Base-by-base conservation (phyloP, 2,797 vertebrate genomes). In the Oreortyx pictus region DNA sequence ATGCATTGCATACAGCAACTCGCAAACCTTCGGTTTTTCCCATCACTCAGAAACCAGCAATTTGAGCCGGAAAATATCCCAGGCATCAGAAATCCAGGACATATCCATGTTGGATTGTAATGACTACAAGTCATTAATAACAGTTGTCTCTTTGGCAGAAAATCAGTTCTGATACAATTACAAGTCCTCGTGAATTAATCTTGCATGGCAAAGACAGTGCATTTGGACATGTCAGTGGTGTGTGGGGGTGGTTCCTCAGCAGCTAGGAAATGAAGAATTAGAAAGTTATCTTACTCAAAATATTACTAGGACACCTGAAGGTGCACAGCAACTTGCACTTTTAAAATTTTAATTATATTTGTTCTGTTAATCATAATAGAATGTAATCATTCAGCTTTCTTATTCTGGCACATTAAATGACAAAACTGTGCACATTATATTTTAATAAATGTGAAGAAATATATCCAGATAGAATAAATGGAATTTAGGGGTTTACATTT, bases 401-500 rank as follows among this genome's bases (percentile, higher is more conserved):
- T 62, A 70, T 74, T 39, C 29, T 67, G 72, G 43, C 20, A 71
- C 13, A 8, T 80, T 54, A 86, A 76, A 20, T 56, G 50, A 82
- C 19, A 75, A 88, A 92, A 66, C 11, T 68, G 31, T 4, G 4
- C 59, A 70, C 22, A 2, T 4, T 8, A 73, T 64, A 9, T 39
- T 87, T 87, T 79, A 82, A 68, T 27, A 93, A 82, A 84, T 27
- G 25, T 76, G 43, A 39, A 91, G 19, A 83, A 86, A 73, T 73
- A 86, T 83, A 65, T 14, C 22, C 10, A 70, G 3, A 33, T 29
- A 73, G 29, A 87, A 62, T 3, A 73, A 88, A 84, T 24, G 15
- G 31, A 90, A 82, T 19, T 82, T 72, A 60, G 25, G 25, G 64
- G 89, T 79, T 94, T 86, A 82, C 15, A 87, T 79, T 76, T 86